Base-by-base conservation (phyloP, 2,797 vertebrate species). In the Mus caroli region DNA sequence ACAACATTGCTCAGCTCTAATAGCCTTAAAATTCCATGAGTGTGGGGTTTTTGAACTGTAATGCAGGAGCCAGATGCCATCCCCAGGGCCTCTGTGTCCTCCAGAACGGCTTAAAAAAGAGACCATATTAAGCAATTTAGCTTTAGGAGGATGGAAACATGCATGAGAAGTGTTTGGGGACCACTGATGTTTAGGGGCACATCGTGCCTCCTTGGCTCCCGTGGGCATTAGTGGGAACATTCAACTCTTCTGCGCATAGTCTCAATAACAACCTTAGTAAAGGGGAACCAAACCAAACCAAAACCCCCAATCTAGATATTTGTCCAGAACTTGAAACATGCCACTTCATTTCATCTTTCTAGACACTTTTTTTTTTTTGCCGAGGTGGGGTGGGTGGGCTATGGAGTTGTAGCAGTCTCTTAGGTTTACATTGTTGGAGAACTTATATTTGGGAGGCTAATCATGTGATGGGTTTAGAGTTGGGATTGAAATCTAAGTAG, bases 21-120 rank as follows among this genome's bases (percentile, higher is more conserved):
- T 6, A 73, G 56, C 73, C 52, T 93, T 52, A 75, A 56, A 73
- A 58, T 82, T 91, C 46, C 90, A 71, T 69, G 87, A 86, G 54
- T 34, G 5, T 73, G 14, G n/a, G 22, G 26, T 92, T 95, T 95
- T 92, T 10, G 46, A 92, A 93, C 34, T 71, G 2, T 62, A 89
- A 77, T 69, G 76, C 62, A 40, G 46, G 88, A 90, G 24, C 37
- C 88, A 90, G 85, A 88, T 76, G 60, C 77, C 83, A 5, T 92
- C 54, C 69, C 78, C 37, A 62, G 78, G 60, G 75, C 46, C 24
- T 94, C 90, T 87, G 17, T 83, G 11, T 79, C 76, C 95, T 69
- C 82, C 28, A 37, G n/a, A 26, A 14, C 87, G 75, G 8, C 87
- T 96, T 91, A 46, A 7, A 54, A 54, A 58, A 80, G 88, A 94